A percentile compares a stretch with the other conserved stretches of the same genome.
phyloP scores from a whole-genome alignment of 2,113 vertebrate genomes.

The Poeciliopsis occidentalis region DNA sequence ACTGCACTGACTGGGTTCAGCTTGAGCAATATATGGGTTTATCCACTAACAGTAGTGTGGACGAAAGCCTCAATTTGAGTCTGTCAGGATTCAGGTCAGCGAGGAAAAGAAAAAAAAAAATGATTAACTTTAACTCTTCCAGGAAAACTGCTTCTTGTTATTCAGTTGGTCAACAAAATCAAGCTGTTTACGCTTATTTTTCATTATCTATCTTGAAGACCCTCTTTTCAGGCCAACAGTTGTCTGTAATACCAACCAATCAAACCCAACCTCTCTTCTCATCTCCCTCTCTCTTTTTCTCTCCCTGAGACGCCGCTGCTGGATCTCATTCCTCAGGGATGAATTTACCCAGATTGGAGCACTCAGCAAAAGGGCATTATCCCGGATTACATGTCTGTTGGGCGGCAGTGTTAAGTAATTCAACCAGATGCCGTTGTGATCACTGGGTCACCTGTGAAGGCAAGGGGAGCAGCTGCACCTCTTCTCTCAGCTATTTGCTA shows the following conservation, averaged over 20 bases:
- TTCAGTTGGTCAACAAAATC: constrained; percentile 63
- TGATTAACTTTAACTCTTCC: constrained; percentile 64
- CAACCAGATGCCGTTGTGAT: constrained; percentile 81
- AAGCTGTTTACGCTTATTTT: constrained; percentile 72
- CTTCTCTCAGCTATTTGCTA: constrained; percentile 26
- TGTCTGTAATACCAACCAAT: constrained; percentile 68
- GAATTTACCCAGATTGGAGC: constrained; percentile 83
- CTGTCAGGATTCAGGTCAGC: constrained; percentile 67
- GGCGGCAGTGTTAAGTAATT: constrained; percentile 83
- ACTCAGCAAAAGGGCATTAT: constrained; percentile 84
- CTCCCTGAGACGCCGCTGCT: constrained; percentile 54
- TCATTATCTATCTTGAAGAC: constrained; percentile 70
- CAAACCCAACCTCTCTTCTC: constrained; percentile 57
- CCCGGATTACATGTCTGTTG: constrained; percentile 82
- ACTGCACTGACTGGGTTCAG: neutral
- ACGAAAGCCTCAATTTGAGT: constrained; percentile 51
- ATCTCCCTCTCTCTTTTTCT: constrained; percentile 36
- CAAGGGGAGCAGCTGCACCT: constrained; percentile 38
- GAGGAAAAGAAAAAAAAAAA: constrained; percentile 33
- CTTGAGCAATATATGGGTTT: neutral
- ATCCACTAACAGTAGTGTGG: constrained; percentile 32
- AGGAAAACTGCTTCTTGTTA: constrained; percentile 63
- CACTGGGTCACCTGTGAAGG: constrained; percentile 75
- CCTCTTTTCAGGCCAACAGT: constrained; percentile 53
- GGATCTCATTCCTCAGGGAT: constrained; percentile 76